Base-by-base conservation (phyloP, 2,113 vertebrate species). In the Globicephala melas region DNA sequence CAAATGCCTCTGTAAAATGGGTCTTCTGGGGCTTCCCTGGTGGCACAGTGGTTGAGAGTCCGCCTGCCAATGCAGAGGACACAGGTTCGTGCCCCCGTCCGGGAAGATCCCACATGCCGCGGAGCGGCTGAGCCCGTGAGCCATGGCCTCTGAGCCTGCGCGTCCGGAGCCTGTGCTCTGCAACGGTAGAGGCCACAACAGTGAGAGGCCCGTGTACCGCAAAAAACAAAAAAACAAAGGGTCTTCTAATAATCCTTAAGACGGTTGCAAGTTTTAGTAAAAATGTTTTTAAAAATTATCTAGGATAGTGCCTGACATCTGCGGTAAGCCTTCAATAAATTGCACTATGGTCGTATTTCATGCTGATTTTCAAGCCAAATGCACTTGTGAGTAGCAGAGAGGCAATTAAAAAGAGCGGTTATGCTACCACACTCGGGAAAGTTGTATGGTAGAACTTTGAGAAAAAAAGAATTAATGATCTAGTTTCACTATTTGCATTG, bases 341-440 rank as follows among this genome's bases (percentile, higher is more conserved):
- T 79, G 5, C 93, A 26, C 26, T 83, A 5, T 50, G 50, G 20
- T 68, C 87, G 15, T 83, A 62, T 79, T 79, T 89, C 26, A 41
- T 63, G 20, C 47, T 94, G 18, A 18, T 94, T 94, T 97, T 87
- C 58, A 93, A 82, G 63, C 7, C 33, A 60, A 23, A 21, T 58
- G 9, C 14, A 79, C 86, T 68, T 89, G 17, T 81, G 60, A 80
- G 23, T n/a, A 81, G 15, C 76, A 85, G 25, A 77, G 17, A 81
- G 31, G 1, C 28, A 50, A 31, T 36, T 68, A 17, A 28, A 90
- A 89, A 38, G 13, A 82, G 2, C 62, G 11, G 0, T 86, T 65
- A 62, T 62, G 3, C 41, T n/a, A 21, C 41, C 23, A 21, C 9
- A 36, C 5, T 2, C 7, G 41, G 53, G 31, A 70, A 47, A 50